Conservation (phyloP, 1,140 invertebrate genomes). For the Hyles euphorbiae region DNA sequence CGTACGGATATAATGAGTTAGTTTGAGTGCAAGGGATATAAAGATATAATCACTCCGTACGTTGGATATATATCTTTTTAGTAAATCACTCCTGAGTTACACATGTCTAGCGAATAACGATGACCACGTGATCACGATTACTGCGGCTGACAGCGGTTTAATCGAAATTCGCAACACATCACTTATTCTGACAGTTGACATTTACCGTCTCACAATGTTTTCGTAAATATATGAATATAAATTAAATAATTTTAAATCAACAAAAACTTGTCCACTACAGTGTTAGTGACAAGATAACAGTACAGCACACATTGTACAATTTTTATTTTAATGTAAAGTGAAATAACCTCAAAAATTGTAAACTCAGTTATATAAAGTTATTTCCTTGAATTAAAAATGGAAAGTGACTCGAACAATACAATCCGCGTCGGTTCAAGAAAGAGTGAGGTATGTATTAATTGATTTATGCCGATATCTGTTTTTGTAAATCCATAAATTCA, state of each 20-base stretch:
- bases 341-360: slow-evolving; percentile 3
- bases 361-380: slow-evolving; percentile 26
- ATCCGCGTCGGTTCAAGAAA: slow-evolving; percentile 68
- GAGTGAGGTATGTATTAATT: slow-evolving; percentile 51
- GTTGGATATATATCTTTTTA: too few species aligned
- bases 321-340: neutral
- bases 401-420: slow-evolving; percentile 45
- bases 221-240: slow-evolving; percentile 4
- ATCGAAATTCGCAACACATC: too few species aligned
- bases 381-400: slow-evolving; percentile 35
- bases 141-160: too few species aligned
- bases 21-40: too few species aligned
- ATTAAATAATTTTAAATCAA: slow-evolving; percentile 19
- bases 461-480: too few species aligned
- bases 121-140: too few species aligned
- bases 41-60: too few species aligned
- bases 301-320: slow-evolving; percentile 5
- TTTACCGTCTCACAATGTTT: slow-evolving; percentile 1
- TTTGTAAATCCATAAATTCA: too few species aligned
- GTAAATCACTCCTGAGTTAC: too few species aligned
- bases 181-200: too few species aligned
- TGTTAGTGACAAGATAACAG: slow-evolving; percentile 58
- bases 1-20: too few species aligned
- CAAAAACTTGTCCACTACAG: slow-evolving; percentile 60
- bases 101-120: too few species aligned